phyloP scores from a whole-genome alignment of 1,140 invertebrate genomes.

The Muscidifurax raptorellus region DNA sequence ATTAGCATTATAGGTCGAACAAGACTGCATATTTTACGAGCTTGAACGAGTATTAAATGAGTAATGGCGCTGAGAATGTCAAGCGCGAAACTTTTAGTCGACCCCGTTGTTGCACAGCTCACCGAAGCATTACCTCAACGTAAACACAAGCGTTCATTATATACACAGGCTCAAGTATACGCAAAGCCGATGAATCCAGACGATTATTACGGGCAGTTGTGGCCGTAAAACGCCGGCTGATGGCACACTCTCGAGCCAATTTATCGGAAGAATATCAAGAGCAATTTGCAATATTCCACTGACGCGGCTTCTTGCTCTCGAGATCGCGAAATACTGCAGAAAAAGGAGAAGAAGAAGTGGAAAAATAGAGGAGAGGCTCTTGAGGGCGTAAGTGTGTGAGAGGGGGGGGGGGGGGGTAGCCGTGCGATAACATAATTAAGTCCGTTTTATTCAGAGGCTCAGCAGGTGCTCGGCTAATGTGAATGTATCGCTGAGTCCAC shows the following conservation, averaged over 20 bases:
- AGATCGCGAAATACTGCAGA: not conserved
- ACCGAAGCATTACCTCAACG: not conserved
- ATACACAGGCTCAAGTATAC: too few species aligned
- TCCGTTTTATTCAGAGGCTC: slow-evolving; percentile 55
- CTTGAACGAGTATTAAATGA: slow-evolving; percentile 49
- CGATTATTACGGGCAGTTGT: slow-evolving; percentile 19
- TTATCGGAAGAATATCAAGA: not conserved
- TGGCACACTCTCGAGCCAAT: not conserved
- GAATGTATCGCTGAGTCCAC: slow-evolving; percentile 57
- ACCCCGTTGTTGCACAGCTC: not conserved
- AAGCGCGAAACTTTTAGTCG: slow-evolving; percentile 18
- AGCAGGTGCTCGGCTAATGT: slow-evolving; percentile 54
- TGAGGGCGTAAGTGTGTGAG: not conserved
- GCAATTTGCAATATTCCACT: not conserved
- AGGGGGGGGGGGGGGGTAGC: slow-evolving; percentile 1
- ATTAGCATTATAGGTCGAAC: not conserved
- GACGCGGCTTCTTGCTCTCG: not conserved
- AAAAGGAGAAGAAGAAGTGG: not conserved
- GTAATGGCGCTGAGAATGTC: slow-evolving; percentile 46
- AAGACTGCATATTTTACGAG: slow-evolving; percentile 47
- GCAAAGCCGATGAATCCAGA: not conserved
- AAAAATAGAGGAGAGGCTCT: not conserved
- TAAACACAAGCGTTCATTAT: not conserved
- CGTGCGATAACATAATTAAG: slow-evolving; percentile 59
- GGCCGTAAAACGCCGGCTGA: slow-evolving; percentile 9